Evolutionary conservation across 1,140 invertebrate genomes (phyloP), one percentile per base, ranked within the genome.

Genomic region (Leptopilina clavipes): DNA sequence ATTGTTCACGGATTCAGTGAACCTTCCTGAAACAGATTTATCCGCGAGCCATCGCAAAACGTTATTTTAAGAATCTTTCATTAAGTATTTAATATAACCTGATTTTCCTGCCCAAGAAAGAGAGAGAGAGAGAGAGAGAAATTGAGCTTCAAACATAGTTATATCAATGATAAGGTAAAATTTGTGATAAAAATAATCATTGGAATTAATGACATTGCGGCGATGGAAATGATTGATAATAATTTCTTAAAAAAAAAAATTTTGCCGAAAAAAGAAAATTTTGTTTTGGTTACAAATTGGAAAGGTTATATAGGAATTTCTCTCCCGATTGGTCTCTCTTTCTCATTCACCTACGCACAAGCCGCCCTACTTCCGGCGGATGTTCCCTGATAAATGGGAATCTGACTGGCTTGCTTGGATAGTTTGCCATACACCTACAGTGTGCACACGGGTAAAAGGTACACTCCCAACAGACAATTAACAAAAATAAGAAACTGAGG

Each of bases 381-480:
- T 88, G 87, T 88, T 80, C 88, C 79, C 87, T 88, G 88, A 90
- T 90, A 90, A 90, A 89, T 89, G 86, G 77, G 87, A 89, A 90
- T 89, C 85, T 86, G 83, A 78, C 80, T 84, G 81, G 81, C 79
- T 76, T 76, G 83, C 79, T 78, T 83, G 79, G 76, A 80, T 81
- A 73, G 78, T 79, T 71, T 71, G 76, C 74, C 72, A 73, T 77
- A 82, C 81, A 82, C 81, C 81, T 82, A 82, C 81, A 77, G 72
- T 52, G 72, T 52, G 17, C n/a, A 70, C 56, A 37, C 65, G 37
- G 31, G 48, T 70, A 52, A 54, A 77, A 74, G 72, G 71, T 71
- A 79, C 78, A 74, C 78, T 73, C 78, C 59, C 59, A 25, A 12
- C 11, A 65, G 19, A 25, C 12, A 65, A 65, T 31, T 31, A 65